Conservation (phyloP, 2,113 vertebrate genomes). For the Trichomycterus rosablanca region DNA sequence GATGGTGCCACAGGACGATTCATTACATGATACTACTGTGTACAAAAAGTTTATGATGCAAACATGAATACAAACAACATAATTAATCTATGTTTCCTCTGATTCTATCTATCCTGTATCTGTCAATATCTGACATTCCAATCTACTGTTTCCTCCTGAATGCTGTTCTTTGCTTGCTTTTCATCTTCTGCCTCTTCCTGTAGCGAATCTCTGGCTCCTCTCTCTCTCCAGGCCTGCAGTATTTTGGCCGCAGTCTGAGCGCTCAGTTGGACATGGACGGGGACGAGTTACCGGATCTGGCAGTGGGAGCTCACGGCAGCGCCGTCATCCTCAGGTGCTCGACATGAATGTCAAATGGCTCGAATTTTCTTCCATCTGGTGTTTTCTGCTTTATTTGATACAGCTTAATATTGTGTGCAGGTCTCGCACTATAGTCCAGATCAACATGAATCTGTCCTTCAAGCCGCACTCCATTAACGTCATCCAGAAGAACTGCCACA, state of each 20-base stretch:
- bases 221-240: constrained; percentile 72
- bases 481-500: constrained; percentile 78
- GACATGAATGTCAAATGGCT: neutral
- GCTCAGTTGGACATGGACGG: constrained; percentile 81
- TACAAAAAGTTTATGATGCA: no score
- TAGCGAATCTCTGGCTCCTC: constrained; percentile 78
- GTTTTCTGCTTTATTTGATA: neutral
- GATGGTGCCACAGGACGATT: no score
- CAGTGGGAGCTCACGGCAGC: constrained; percentile 84
- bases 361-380: neutral
- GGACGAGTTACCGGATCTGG: constrained; percentile 82
- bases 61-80: no score
- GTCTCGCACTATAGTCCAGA: constrained; percentile 77
- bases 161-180: neutral
- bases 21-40: no score
- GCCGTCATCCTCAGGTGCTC: constrained; percentile 80
- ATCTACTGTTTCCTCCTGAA: neutral
- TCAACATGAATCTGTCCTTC: constrained; percentile 72
- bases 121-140: neutral
- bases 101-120: neutral
- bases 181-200: neutral
- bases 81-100: neutral
- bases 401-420: constrained; percentile 52
- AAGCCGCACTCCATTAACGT: constrained; percentile 80
- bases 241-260: constrained; percentile 90